Evolutionary conservation across 1,140 invertebrate species (phyloP), one percentile per base, ranked within the genome.

Genomic region (Frieseomelitta varia): DNA sequence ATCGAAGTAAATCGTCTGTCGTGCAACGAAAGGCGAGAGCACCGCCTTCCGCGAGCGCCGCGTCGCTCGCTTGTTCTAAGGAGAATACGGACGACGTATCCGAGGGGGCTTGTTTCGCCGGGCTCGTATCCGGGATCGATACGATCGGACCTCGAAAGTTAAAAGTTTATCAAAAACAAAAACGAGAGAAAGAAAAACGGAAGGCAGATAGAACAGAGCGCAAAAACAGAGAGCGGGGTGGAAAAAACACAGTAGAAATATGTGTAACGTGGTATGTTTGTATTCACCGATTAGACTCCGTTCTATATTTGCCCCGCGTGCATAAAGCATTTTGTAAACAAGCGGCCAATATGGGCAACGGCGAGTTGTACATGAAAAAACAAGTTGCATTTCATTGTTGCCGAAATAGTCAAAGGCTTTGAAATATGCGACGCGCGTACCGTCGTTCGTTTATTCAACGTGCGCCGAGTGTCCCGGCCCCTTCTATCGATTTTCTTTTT

Each of bases 401-500:
- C 79, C 69, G 72, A 79, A 83, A 88, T 85, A 84, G 71, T 73
- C 76, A 56, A 30, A 39, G 53, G 47, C 76, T 86, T 71, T 84
- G 87, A 88, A 83, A 88, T 84, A 88, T 84, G 80, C 77, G 72
- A 34, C 56, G 27, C 80, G 58, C 81, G 87, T 89, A 34, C 77
- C 65, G 56, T 85, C 65, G 88, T 79, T 77, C 87, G 87, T 89
- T 89, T 87, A 86, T 81, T 71, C 81, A 86, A 79, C 87, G 84
- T 86, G 87, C 84, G 73, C 87, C 39, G 51, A 79, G 81, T 78
- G 56, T 81, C 56, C 73, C 47, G 21, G 24, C 71, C 72, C 53
- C 27, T 67, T 63, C 67, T 85, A 88, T 88, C 86, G 83, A 88
- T 87, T 88, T 87, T 87, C 75, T 84, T 88, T 87, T 87, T 71